Evolutionary conservation across 1,140 invertebrate genomes (phyloP), one percentile per base, ranked within the genome.

Genomic region (Cotesia chilonis): DNA sequence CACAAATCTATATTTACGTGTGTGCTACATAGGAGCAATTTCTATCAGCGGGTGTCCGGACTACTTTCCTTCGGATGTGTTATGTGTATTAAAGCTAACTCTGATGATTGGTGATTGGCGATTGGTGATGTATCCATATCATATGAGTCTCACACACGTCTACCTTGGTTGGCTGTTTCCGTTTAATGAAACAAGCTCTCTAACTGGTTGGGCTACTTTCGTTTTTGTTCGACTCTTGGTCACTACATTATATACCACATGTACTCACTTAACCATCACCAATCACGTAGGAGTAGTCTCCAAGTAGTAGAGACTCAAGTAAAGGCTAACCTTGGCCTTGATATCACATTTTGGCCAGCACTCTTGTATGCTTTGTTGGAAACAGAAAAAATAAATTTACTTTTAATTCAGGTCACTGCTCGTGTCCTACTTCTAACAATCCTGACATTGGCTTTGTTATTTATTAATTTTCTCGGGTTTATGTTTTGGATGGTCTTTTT

Each of bases 161-260:
- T 28, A 28, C 28, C 28, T 28, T 1, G 28, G 28, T 3, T 28
- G 20, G 37, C 20, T 72, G 47, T 67, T 68, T 72, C 65, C 71
- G n/a, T 72, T 72, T 68, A 28, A 68, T 64, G 54, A 68, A 72
- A 72, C 66, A 10, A 6, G 35, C 54, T 67, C 65, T 36, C 20
- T 54, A 72, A 72, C 71, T 61, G 55, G 71, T 72, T 68, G 71
- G 20, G 57, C 71, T 68, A 72, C 71, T 72, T 72, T 72, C 71
- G 55, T 72, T 72, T 72, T 72, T 72, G 57, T 72, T 60, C 63
- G 41, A 72, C 14, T 52, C 35, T 52, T 20, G n/a, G 59, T 52
- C 7, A 4, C 36, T 35, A 54, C 28, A 52, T 36, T 28, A 55
- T 12, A 55, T n/a, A 28, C 14, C 41, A 63, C 36, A 37, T 35